phyloP scores from a whole-genome alignment of 2,888 invertebrate genomes.

The Notocelia uddmanniana region DNA sequence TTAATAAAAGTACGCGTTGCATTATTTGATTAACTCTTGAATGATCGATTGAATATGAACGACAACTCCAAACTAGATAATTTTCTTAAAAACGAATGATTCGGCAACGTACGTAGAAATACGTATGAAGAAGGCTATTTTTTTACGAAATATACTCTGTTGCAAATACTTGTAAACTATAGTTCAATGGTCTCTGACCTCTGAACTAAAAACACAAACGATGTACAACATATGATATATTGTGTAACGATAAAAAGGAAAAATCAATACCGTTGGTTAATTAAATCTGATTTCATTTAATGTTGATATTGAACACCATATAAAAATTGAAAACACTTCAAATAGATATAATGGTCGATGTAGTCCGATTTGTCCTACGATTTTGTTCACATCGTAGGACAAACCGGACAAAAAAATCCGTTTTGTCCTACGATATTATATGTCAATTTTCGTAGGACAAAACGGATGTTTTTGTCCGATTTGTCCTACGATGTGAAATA shows the following conservation, averaged over 20 bases:
- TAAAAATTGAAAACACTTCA: neutral
- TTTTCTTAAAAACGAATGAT: neutral
- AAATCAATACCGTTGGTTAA: too few relatives aligned
- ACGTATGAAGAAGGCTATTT: slow-evolving; percentile 1
- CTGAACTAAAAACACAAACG: neutral
- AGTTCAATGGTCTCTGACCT: neutral
- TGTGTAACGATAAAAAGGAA: too few relatives aligned
- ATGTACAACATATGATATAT: too few relatives aligned
- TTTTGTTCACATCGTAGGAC: too few relatives aligned
- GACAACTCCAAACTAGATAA: neutral
- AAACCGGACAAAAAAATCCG: too few relatives aligned
- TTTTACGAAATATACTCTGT: slow-evolving; percentile 10
- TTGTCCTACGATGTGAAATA: too few relatives aligned
- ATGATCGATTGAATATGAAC: neutral
- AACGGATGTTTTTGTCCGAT: too few relatives aligned
- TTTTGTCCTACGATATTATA: too few relatives aligned
- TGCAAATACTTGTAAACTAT: slow-evolving; percentile 4
- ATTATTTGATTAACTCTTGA: neutral
- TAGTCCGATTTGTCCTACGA: too few relatives aligned
- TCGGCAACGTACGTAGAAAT: slow-evolving; percentile 3
- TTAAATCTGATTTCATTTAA: neutral
- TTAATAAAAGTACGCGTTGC: neutral
- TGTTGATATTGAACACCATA: neutral
- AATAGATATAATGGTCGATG: too few relatives aligned
- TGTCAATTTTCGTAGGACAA: too few relatives aligned